Evolutionary conservation across 2,888 invertebrate genomes (phyloP).

Genomic region (Cremastobaeus sp.): DNA sequence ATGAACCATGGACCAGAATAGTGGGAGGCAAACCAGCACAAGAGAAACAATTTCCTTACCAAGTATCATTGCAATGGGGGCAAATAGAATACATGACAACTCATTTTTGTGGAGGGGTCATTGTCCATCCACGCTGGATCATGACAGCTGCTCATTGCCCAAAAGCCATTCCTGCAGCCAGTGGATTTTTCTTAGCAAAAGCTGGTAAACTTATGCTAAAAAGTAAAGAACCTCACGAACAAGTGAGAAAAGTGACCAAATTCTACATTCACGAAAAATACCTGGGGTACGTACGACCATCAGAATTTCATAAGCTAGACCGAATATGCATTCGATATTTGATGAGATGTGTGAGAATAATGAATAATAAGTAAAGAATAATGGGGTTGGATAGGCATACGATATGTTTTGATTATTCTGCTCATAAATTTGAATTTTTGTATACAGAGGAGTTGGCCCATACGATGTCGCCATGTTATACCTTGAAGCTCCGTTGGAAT

Average conservation of each 20-base stretch:
- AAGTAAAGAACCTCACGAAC: constrained; percentile 28
- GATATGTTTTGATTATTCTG: too few species aligned
- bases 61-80: constrained; percentile 47
- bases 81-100: not conserved
- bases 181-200: constrained; percentile 44
- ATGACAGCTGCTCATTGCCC: constrained; percentile 62
- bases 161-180: constrained; percentile 13
- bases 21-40: constrained; percentile 39
- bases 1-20: constrained; percentile 36
- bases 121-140: constrained; percentile 55
- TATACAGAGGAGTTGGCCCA: constrained; percentile 70
- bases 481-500: constrained; percentile 70
- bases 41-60: constrained; percentile 58
- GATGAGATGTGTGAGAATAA: not conserved
- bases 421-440: constrained; percentile 6
- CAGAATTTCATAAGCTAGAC: not conserved
- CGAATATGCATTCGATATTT: not conserved
- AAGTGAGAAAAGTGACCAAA: constrained; percentile 16
- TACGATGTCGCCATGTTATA: constrained; percentile 80
- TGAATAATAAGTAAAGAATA: not conserved
- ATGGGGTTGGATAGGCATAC: not conserved
- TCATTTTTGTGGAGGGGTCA: constrained; percentile 59
- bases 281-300: constrained; percentile 4
- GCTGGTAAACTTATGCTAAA: constrained; percentile 55
- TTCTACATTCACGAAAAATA: constrained; percentile 24